Evolutionary conservation across 2,113 vertebrate genomes (phyloP), one percentile per base, ranked within the genome.

Genomic region (Gambusia holbrooki): DNA sequence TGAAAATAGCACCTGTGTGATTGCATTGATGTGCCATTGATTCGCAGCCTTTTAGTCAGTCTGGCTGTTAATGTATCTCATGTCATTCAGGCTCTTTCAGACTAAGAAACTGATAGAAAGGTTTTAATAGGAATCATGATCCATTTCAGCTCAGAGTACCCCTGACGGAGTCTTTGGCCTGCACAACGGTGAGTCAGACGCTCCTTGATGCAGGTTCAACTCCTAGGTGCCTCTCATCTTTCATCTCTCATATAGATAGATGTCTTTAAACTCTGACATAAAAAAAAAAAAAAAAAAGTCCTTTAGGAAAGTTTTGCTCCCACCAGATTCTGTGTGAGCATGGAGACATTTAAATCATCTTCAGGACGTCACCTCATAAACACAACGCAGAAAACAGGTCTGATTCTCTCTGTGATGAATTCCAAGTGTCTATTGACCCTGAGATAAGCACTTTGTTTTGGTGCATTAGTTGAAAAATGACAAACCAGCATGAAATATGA

Each of bases 151-250:
- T 64, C 35, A 40, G 60, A 28, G 27, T 60, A 22, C 0, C 5
- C 58, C n/a, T 76, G 45, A 62, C 27, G 58, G 30, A 73, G 71
- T 74, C 48, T 40, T 66, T 64, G 28, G 40, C 84, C 69, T 72
- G 68, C 62, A 75, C 28, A 66, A 75, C 74, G 66, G 33, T 8
- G 58, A 86, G 63, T 71, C 84, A 77, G 73, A n/a, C 61, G 29
- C 61, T 74, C 3, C 0, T 1, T 0, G 62, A 66, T 27, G 73
- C 73, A 2, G 68, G 51, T 40, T 73, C 48, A 17, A 19, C 42
- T 72, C 42, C 68, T 10, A 30, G 65, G 68, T 42, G 66, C 73
- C 7, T 77, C 78, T 81, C 68, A 69, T 75, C 65, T 78, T 74
- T 69, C 37, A 29, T 77, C 42, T 66, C 25, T 82, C 69, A 32